A percentile compares a stretch with the other conserved stretches of the same genome.
Evolutionary conservation across 2,113 vertebrate genomes (phyloP).

Genomic region (Beaufortia kweichowensis): DNA sequence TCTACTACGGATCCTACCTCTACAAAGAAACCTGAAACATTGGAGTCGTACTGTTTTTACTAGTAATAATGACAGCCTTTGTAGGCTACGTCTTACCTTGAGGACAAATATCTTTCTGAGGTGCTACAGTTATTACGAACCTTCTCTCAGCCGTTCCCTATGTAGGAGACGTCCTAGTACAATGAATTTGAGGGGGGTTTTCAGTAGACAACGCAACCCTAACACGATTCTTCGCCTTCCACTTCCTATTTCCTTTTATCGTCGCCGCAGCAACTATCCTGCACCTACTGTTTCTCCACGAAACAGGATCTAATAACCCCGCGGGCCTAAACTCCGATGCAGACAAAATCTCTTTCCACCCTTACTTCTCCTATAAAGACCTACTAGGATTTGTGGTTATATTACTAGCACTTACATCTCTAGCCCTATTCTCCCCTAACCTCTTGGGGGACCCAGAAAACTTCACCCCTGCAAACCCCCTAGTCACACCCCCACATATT

Average conservation of each 20-base stretch:
- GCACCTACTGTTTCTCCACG: no score
- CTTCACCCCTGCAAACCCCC: not conserved
- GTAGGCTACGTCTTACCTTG: slow-evolving; percentile 52
- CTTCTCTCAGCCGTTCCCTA: slow-evolving; percentile 29
- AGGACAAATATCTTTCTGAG: slow-evolving; percentile 63
- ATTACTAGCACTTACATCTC: not conserved
- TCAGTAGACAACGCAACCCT: no score
- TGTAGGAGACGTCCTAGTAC: no score
- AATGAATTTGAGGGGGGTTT: no score
- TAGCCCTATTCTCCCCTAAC: slow-evolving; percentile 30
- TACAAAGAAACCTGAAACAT: slow-evolving; percentile 56
- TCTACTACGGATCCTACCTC: slow-evolving; percentile 16
- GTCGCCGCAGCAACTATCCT: no score
- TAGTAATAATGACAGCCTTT: slow-evolving; percentile 34
- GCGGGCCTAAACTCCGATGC: slow-evolving; percentile 31
- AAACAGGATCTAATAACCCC: no score
- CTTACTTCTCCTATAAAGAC: slow-evolving; percentile 42
- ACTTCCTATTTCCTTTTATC: no score
- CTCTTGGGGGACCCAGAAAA: slow-evolving; percentile 38
- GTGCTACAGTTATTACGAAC: slow-evolving; percentile 54
- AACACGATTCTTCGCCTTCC: no score
- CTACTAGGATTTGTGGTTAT: not conserved
- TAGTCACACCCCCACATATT: no score
- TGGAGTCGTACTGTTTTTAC: not conserved
- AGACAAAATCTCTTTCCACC: slow-evolving; percentile 48